These are phyloP conservation scores for Sminthurides aquaticus DNA, from an alignment of 2,888 invertebrate genomes.

Conservation along the genomic window DNA sequence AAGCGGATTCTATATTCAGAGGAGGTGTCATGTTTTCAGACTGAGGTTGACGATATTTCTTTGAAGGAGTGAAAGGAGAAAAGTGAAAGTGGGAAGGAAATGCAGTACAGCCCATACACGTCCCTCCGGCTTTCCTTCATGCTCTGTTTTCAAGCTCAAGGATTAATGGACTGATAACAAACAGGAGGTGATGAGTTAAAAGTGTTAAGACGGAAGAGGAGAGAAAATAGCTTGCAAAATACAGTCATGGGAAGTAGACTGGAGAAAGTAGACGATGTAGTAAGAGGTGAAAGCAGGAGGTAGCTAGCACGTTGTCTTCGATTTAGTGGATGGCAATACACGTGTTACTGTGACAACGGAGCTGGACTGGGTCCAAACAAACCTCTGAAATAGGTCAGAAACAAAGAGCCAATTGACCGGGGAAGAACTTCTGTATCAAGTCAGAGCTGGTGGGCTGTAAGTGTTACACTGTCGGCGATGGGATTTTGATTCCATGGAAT, in stretches of 20 bases:
- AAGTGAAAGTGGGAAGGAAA: neutral
- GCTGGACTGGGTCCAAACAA: neutral
- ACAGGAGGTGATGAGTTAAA: too few relatives aligned
- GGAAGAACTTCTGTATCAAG: too few relatives aligned
- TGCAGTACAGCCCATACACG: too few relatives aligned
- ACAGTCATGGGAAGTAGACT: neutral
- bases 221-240: neutral
- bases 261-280: neutral
- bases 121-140: too few relatives aligned
- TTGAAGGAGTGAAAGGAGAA: neutral
- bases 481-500: too few relatives aligned
- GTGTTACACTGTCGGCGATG: too few relatives aligned
- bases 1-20: too few relatives aligned
- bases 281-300: neutral
- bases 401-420: constrained; percentile 2
- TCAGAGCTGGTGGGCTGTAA: too few relatives aligned
- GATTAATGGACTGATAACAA: neutral
- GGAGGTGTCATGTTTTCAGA: neutral
- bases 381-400: neutral
- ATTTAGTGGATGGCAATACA: neutral
- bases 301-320: constrained; percentile 1
- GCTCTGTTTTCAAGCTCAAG: neutral
- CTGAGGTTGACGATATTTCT: neutral
- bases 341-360: constrained; percentile 7
- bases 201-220: neutral